A percentile compares a stretch with the other conserved stretches of the same genome.
phyloP scores from a whole-genome alignment of 2,888 invertebrate species.

The Rhagium mordax region DNA sequence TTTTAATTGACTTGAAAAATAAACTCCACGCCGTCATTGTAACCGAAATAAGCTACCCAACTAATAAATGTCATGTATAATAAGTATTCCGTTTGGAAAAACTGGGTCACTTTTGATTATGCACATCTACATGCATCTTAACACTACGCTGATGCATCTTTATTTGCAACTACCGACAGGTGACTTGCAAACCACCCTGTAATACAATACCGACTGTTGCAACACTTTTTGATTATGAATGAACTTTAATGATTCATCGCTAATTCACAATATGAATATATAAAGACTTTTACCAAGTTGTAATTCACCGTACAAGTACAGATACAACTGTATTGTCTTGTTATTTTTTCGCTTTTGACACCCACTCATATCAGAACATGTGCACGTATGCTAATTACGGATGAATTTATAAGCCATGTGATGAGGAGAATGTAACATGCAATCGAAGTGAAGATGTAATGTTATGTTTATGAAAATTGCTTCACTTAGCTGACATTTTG shows the following conservation, averaged over 20 bases:
- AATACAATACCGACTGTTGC: neutral
- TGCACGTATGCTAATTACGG: slow-evolving; percentile 19
- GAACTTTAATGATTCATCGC: slow-evolving; percentile 2
- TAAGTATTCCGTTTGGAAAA: no score
- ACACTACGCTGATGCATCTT: neutral
- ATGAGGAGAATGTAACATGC: slow-evolving; percentile 28
- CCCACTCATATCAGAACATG: slow-evolving; percentile 2
- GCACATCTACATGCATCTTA: neutral
- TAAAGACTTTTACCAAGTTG: neutral
- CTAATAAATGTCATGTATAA: no score
- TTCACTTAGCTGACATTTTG: slow-evolving; percentile 4
- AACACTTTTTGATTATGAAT: slow-evolving; percentile 8
- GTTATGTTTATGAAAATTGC: slow-evolving; percentile 22
- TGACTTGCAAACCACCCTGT: neutral
- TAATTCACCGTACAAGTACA: slow-evolving; percentile 6
- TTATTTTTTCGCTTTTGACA: neutral
- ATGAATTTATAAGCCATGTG: slow-evolving; percentile 13
- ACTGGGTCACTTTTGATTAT: neutral
- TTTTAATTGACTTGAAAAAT: no score
- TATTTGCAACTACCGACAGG: neutral
- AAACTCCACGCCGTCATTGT: no score
- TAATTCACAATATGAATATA: slow-evolving; percentile 11
- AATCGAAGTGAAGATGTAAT: slow-evolving; percentile 23
- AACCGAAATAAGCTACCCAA: no score
- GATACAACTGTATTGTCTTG: slow-evolving; percentile 8